A percentile compares a stretch with the other conserved stretches of the same genome.
Evolutionary conservation across 1,140 invertebrate genomes (phyloP).

Genomic region (Uloborus diversus): DNA sequence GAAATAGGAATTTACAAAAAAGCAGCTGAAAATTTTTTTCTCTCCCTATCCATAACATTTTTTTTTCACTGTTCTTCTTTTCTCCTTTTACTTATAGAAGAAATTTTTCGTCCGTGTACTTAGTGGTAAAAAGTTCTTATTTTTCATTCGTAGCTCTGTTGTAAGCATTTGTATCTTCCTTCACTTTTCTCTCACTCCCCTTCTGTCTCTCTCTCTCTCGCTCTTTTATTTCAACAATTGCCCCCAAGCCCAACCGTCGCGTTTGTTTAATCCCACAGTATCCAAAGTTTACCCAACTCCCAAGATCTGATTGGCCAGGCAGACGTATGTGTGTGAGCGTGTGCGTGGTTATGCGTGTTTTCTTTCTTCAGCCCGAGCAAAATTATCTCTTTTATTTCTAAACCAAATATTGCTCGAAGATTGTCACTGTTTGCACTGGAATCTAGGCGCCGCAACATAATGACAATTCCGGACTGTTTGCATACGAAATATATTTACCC

Average conservation of each 20-base stretch:
- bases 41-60: conserved; percentile 25
- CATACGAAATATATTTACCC: conserved; percentile 57
- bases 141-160: conserved; percentile 37
- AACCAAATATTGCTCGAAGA: conserved; percentile 57
- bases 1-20: conserved; percentile 49
- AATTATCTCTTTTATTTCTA: conserved; percentile 58
- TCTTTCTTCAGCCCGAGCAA: conserved; percentile 44
- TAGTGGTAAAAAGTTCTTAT: conserved; percentile 55
- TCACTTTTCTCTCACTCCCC: too few species aligned
- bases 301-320: conserved; percentile 53
- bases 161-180: conserved; percentile 51
- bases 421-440: conserved; percentile 56
- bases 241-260: conserved; percentile 42
- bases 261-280: conserved; percentile 56
- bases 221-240: conserved; percentile 54
- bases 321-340: conserved; percentile 26
- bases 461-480: conserved; percentile 57
- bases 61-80: conserved; percentile 1
- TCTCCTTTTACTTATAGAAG: conserved; percentile 39
- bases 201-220: conserved; percentile 16
- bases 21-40: background rate
- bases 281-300: conserved; percentile 56
- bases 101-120: conserved; percentile 45
- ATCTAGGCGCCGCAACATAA: conserved; percentile 55
- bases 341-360: conserved; percentile 51